Base-by-base conservation (phyloP, 2,113 vertebrate genomes). In the Pycnonotus jocosus region DNA sequence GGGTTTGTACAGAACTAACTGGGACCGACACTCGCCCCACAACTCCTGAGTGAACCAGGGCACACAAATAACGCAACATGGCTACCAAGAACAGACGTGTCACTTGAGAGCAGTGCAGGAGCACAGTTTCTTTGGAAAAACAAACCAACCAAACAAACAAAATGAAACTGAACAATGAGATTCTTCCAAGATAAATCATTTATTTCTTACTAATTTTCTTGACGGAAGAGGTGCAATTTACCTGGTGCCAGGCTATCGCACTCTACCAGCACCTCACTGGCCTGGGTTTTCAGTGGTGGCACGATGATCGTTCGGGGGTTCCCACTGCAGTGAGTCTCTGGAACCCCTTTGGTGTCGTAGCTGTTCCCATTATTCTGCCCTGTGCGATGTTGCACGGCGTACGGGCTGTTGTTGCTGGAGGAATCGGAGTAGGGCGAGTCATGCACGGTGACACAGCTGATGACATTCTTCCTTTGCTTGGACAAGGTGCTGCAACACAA, bases 361-460 rank as follows among this genome's bases (percentile, higher is more conserved):
- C 95, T 66, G 90, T 97, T 98, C 96, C 98, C 95, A 23, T 98
- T 98, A 81, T 91, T 97, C 92, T 97, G 98, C 72, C 96, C 96
- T 15, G 97, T 18, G 6, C 98, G 98, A 23, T 98, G 98, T 51
- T 98, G 98, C 95, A 99, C 79, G 2, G 98, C 95, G 12, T 99
- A 99, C 44, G 99, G 99, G 96, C 99, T 99, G 98, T 98, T 99
- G 98, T 98, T 98, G 97, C 98, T 99, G 93, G 99, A 99, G 38
- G 99, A 99, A 94, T 99, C 98, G 0, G 99, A 99, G 96, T 99
- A 98, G 7, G 99, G 99, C 3, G 99, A 99, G 96, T 99, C 99
- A 8, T 99, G 99, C 95, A 99, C 99, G 1, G 99, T 99, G 96
- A 99, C 99, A 10, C 99, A 99, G 97, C 99, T 99, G 98, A 99